Evolutionary conservation across 2,888 invertebrate species (phyloP), one percentile per base, ranked within the genome.

Genomic region (Hyalella azteca): DNA sequence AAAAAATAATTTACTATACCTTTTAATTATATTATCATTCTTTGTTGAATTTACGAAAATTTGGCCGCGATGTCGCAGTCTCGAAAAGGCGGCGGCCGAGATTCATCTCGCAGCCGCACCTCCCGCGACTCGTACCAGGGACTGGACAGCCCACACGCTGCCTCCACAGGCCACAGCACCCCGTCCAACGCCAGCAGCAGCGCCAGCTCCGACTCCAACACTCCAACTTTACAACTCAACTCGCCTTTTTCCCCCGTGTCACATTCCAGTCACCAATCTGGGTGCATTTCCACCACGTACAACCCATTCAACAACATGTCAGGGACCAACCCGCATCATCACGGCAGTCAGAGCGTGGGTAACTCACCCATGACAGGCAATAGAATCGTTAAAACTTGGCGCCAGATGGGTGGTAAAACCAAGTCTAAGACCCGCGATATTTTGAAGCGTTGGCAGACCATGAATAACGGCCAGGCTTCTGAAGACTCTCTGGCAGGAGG

Each of bases 341-440:
- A 59, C 7, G 45, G 45, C 15, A 9, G 11, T 9, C 36, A 36
- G n/a, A 80, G 81, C 73, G 81, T 79, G 13, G 79, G 66, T n/a
- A 78, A 49, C 50, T 83, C 83, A 29, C 83, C 83, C 29, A 83
- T 83, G 77, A 78, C 83, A 19, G 81, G 83, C 22, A 83, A 83
- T 54, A 93, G 93, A 87, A 92, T 93, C 87, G 92, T 93, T 87
- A 90, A 92, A 9, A 93, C 93, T 86, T 93, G 93, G 93, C 90
- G 91, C 85, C 92, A 92, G 86, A 93, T 93, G 86, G 93, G 93
- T 88, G 93, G 93, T 87, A 91, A 92, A 87, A 93, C 93, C 39
- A 92, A 92, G 87, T 93, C 93, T 86, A 91, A 91, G 87, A 93
- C 93, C 4, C 92, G 92, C 86, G 93, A 93, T 86, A 89, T 93